Percentiles rank a stretch among this genome's conserved stretches.
These are phyloP conservation scores for Orthonychiurus folsomi DNA, from an alignment of 2,888 invertebrate species.

Conservation along the genomic window DNA sequence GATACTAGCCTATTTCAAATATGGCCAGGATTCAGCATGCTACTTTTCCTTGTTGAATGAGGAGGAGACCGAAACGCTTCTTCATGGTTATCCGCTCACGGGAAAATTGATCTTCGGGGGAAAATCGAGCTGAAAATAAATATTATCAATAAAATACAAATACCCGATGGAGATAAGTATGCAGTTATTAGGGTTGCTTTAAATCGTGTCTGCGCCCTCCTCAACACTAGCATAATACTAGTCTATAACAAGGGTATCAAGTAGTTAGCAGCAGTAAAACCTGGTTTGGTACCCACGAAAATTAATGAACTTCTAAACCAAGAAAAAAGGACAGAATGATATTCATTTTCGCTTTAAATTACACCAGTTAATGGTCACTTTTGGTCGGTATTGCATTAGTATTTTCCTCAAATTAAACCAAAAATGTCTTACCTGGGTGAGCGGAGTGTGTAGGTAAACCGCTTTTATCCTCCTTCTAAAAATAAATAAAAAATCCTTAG, in stretches of 20 bases:
- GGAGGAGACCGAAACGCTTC: constrained; percentile 74
- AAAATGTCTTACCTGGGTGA: constrained; percentile 60
- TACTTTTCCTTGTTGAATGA: constrained; percentile 72
- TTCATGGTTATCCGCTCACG: constrained; percentile 79
- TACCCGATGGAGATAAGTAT: background rate
- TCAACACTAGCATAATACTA: too few species aligned
- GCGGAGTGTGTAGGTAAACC: constrained; percentile 78
- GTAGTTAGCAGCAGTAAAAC: too few species aligned
- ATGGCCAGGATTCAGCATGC: too few species aligned
- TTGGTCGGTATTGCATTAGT: background rate
- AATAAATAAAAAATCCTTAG: constrained; percentile 21
- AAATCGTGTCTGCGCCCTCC: too few species aligned
- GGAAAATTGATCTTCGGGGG: constrained; percentile 90
- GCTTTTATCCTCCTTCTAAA: constrained; percentile 66
- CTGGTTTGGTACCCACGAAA: too few species aligned
- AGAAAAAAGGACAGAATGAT: too few species aligned
- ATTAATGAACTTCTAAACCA: too few species aligned
- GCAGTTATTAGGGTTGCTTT: too few species aligned
- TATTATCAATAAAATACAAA: background rate
- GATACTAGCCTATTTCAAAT: too few species aligned
- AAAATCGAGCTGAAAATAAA: constrained; percentile 59
- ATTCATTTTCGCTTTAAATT: too few species aligned
- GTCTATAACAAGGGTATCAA: too few species aligned
- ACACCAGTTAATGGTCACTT: too few species aligned
- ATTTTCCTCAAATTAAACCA: background rate